phyloP scores from a whole-genome alignment of 2,113 vertebrate genomes.

The Psittacus erithacus region DNA sequence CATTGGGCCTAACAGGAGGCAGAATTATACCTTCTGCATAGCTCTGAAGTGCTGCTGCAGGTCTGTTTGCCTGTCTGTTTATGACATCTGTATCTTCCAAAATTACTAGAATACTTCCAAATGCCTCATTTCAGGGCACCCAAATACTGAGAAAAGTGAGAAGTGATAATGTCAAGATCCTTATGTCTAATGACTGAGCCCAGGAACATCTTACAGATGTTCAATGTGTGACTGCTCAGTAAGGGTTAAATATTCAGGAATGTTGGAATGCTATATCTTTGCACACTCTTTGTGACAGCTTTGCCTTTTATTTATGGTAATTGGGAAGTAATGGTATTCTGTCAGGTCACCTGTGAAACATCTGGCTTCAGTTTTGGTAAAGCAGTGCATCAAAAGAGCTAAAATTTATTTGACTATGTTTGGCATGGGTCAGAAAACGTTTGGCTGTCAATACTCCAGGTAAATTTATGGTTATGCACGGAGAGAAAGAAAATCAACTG shows the following conservation, averaged over 20 bases:
- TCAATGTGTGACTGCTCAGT: not conserved
- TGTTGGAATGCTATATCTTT: conserved; percentile 13
- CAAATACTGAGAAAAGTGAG: not conserved
- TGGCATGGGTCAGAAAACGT: conserved; percentile 27
- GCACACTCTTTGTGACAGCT: conserved; percentile 20
- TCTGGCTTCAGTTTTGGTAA: conserved; percentile 65
- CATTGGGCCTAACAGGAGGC: not conserved
- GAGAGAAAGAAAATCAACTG: not conserved
- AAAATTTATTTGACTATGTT: conserved; percentile 50
- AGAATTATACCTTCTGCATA: not conserved
- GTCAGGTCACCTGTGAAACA: conserved; percentile 72
- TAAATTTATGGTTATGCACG: not conserved
- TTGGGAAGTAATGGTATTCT: conserved; percentile 51
- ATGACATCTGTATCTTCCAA: not conserved
- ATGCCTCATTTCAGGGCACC: not conserved
- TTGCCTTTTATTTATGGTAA: conserved; percentile 61
- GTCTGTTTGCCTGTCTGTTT: not conserved
- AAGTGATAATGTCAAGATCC: not conserved
- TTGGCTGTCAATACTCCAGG: conserved; percentile 5
- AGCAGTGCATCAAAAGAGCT: conserved; percentile 30
- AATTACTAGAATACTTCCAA: not conserved
- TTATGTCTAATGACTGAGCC: not conserved
- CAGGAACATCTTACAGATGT: not conserved
- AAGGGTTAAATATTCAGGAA: conserved; percentile 72
- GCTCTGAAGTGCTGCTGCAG: not conserved